Evolutionary conservation across 2,113 vertebrate species (phyloP), one percentile per base, ranked within the genome.

Genomic region (Halichoeres trimaculatus): DNA sequence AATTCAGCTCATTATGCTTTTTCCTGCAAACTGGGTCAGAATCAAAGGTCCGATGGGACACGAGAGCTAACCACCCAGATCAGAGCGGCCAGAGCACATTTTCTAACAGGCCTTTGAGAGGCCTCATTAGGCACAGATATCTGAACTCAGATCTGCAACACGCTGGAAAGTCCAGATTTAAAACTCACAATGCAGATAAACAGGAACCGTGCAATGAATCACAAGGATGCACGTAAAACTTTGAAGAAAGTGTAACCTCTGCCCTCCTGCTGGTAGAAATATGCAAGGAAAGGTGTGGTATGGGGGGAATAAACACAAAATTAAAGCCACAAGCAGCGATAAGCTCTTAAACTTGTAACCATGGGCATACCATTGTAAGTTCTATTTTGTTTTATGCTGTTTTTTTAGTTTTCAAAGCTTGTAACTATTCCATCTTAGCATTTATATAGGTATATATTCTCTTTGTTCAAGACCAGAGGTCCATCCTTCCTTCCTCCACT

Each of bases 61-160:
- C 51, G 20, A 63, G 38, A 22, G 61, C 61, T 59, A 83, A 81
- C 78, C 74, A 76, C 52, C 43, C 14, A 22, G 53, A 83, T 83
- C 65, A 62, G 69, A 75, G 81, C 68, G 54, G 70, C 54, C 64
- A 41, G 34, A 58, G 50, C 47, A 36, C 70, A 72, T 66, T 55
- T 51, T 66, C 69, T 85, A 82, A 84, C 66, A 74, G 71, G 47
- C 63, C 82, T 79, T 78, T 78, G 55, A 81, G 63, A 80, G 16
- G 35, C 36, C 70, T 88, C 84, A 86, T 80, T 90, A 80, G 70
- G 30, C 2, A 19, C 68, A 61, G 58, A 23, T 19, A 85, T 69
- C 61, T 79, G 55, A 83, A 78, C 56, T 67, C 36, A 19, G 38
- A 66, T 47, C 51, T 35, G 30, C 20, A 66, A 66, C 58, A 62